Percentiles rank a stretch among this genome's conserved stretches.
These are phyloP conservation scores for Leptopilina myrica DNA, from an alignment of 2,888 invertebrate species.

Conservation along the genomic window DNA sequence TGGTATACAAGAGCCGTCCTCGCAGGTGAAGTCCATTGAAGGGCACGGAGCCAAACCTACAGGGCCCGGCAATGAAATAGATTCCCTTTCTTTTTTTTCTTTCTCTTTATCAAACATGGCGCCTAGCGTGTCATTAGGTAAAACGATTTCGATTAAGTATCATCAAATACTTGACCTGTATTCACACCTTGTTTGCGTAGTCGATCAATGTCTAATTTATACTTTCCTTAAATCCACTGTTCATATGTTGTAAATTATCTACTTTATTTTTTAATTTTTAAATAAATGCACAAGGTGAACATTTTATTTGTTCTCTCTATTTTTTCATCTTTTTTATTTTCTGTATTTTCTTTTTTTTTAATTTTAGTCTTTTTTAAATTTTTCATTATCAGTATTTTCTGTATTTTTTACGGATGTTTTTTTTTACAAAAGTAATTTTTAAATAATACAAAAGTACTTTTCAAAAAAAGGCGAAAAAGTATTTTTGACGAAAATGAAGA, in stretches of 20 bases:
- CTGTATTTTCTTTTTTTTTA: too few relatives aligned
- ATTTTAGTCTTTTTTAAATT: too few relatives aligned
- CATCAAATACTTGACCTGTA: constrained; percentile 36
- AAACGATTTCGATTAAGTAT: constrained; percentile 37
- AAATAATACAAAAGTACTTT: too few relatives aligned
- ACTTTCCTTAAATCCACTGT: background rate
- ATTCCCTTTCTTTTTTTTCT: constrained; percentile 50
- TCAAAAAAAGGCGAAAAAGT: too few relatives aligned
- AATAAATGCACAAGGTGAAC: background rate
- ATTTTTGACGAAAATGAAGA: too few relatives aligned
- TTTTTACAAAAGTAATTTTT: too few relatives aligned
- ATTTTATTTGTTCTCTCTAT: too few relatives aligned
- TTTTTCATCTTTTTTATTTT: too few relatives aligned
- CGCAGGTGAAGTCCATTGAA: constrained; percentile 82
- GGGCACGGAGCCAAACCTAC: constrained; percentile 76
- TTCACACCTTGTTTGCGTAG: constrained; percentile 29
- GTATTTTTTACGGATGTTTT: too few relatives aligned
- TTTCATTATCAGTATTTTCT: too few relatives aligned
- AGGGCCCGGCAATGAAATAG: constrained; percentile 63
- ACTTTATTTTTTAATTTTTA: too few relatives aligned
- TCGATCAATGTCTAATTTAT: constrained; percentile 35
- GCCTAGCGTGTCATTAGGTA: constrained; percentile 50
- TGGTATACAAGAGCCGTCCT: constrained; percentile 86
- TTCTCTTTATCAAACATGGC: constrained; percentile 54
- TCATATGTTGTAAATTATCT: background rate